Percentiles rank a stretch among this genome's conserved stretches.
phyloP scores from a whole-genome alignment of 1,140 invertebrate species.

The Protaetia brevitarsis region DNA sequence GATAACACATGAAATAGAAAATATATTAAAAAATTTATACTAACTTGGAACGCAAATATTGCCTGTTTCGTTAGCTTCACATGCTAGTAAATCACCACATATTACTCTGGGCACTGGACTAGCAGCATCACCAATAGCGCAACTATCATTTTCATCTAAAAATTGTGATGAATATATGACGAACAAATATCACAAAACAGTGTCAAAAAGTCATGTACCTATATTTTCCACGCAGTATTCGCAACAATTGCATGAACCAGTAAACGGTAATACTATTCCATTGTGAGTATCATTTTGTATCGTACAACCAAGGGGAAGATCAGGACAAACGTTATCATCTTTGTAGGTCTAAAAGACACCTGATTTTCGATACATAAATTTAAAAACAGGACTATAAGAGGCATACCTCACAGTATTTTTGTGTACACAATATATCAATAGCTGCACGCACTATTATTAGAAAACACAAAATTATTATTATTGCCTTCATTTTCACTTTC shows the following conservation, averaged over 20 bases:
- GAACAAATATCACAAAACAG: not conserved
- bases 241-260: constrained; percentile 59
- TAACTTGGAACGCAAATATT: not conserved
- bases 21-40: too few species aligned
- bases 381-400: not conserved
- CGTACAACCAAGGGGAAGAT: constrained; percentile 45
- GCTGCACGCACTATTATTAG: too few species aligned
- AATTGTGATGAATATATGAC: constrained; percentile 9
- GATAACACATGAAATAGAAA: too few species aligned
- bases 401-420: too few species aligned
- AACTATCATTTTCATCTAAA: constrained; percentile 44
- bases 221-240: constrained; percentile 54
- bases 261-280: constrained; percentile 51
- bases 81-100: constrained; percentile 49
- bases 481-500: too few species aligned
- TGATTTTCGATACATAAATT: not conserved
- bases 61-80: constrained; percentile 21
- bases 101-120: constrained; percentile 39
- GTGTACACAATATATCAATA: too few species aligned
- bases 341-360: not conserved
- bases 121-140: constrained; percentile 45
- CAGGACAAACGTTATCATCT: constrained; percentile 35
- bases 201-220: constrained; percentile 36
- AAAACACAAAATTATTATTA: too few species aligned
- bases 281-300: constrained; percentile 53